Evolutionary conservation across 2,113 vertebrate genomes (phyloP), one percentile per base, ranked within the genome.

Genomic region (Callipepla californica): DNA sequence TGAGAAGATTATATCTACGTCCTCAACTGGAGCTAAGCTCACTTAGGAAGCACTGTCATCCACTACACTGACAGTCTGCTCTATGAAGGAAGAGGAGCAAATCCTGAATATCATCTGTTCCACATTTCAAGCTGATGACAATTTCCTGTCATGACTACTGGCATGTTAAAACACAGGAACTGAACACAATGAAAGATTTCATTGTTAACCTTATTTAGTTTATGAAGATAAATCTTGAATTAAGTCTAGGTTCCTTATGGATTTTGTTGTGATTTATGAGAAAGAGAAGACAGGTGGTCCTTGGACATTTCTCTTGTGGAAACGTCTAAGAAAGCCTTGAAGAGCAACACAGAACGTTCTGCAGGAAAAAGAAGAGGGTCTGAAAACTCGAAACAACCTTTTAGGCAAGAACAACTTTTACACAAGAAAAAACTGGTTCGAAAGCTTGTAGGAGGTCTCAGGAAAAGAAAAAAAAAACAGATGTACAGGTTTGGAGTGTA

Each of bases 291-390:
- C 16, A 63, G 21, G 38, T 19, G 50, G 32, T 21, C 62, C 18
- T 88, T 80, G 23, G 5, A 4, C 48, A 57, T 53, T 68, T 81
- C 68, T 81, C 66, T 44, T 22, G 25, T 65, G 65, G 32, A 91
- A 77, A 80, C 14, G 36, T 13, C 34, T 4, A 63, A 20, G 9
- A 86, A 70, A 91, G 44, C 18, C 57, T 78, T 51, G 53, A 80
- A 94, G 18, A 90, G 23, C 21, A 88, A 58, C 19, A 51, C 19
- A 79, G 22, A 89, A 81, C 13, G 42, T n/a, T 75, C 32, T 59
- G 16, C 1, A 44, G 44, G 19, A 23, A 48, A 73, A 75, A 75
- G 51, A 74, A 77, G 8, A 72, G 9, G 20, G 4, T 2, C 0
- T 0, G 80, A 84, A 48, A 78, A 4, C 28, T 50, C 34, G 80